Evolutionary conservation across 2,888 invertebrate genomes (phyloP).

Genomic region (Drosophila nr. perissopoda): DNA sequence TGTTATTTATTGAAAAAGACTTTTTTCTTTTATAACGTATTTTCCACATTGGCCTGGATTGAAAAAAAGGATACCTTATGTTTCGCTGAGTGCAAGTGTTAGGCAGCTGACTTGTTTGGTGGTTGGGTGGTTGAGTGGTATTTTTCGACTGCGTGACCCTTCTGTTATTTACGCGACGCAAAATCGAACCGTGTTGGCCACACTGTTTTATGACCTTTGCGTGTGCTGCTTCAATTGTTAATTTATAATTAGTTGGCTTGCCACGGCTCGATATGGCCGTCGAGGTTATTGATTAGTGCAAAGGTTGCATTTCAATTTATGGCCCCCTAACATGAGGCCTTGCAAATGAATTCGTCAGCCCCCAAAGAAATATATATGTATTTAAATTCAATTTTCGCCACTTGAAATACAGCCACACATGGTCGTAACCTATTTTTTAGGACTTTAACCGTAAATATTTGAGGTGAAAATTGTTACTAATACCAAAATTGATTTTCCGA

Average conservation of each 20-base stretch:
- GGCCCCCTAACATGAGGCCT: conserved; percentile 41
- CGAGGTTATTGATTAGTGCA: conserved; percentile 67
- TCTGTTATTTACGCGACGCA: conserved; percentile 53
- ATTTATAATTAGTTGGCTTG: conserved; percentile 76
- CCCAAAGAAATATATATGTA: conserved; percentile 11
- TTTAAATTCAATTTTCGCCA: background rate
- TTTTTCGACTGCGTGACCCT: conserved; percentile 27
- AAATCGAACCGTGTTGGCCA: conserved; percentile 52
- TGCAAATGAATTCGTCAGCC: conserved; percentile 27
- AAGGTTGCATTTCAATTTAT: conserved; percentile 79
- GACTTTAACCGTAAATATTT: conserved; percentile 24
- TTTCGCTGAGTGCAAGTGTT: background rate
- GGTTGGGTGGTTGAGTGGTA: conserved; percentile 3
- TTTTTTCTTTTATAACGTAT: background rate
- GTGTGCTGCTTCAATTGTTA: conserved; percentile 70
- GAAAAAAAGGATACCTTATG: background rate
- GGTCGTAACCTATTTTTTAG: conserved; percentile 11
- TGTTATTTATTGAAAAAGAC: background rate
- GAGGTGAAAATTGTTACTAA: conserved; percentile 25
- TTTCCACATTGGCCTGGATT: background rate
- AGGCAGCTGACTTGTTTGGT: background rate
- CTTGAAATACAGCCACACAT: conserved; percentile 26
- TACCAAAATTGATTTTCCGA: conserved; percentile 29
- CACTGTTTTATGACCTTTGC: conserved; percentile 70
- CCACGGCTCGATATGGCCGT: conserved; percentile 5